These are phyloP conservation scores for Drosophila sturtevanti DNA, from an alignment of 1,140 invertebrate genomes.

Conservation along the genomic window DNA sequence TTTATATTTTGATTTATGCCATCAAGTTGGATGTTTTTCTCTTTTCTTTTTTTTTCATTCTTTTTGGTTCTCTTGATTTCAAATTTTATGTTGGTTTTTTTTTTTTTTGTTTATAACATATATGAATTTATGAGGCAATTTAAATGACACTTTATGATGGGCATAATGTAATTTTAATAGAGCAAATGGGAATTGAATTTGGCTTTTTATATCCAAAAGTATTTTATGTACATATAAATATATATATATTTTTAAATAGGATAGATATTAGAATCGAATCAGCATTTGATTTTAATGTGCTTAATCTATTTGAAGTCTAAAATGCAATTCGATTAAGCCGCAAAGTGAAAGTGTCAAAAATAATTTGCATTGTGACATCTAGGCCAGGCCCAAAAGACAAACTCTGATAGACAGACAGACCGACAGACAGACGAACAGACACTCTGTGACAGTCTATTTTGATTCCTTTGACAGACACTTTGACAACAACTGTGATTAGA, in stretches of 20 bases:
- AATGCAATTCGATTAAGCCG: conserved; percentile 53
- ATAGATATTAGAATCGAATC: neutral
- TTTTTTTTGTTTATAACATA: neutral
- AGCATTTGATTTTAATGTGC: conserved; percentile 17
- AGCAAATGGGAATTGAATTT: conserved; percentile 43
- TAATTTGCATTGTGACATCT: conserved; percentile 48
- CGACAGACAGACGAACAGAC: neutral
- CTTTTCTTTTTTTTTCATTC: conserved; percentile 22
- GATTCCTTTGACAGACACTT: conserved; percentile 28
- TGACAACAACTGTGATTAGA: neutral
- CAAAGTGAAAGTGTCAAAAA: conserved; percentile 22
- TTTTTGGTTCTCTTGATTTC: neutral
- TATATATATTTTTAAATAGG: neutral
- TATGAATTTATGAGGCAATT: conserved; percentile 49
- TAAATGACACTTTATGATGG: conserved; percentile 56
- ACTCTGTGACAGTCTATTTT: conserved; percentile 37
- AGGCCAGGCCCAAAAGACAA: conserved; percentile 19
- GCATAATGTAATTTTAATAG: conserved; percentile 57
- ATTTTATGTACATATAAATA: neutral
- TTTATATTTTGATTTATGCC: conserved; percentile 63
- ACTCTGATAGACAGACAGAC: neutral
- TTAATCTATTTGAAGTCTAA: conserved; percentile 16
- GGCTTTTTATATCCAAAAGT: neutral
- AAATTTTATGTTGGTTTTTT: conserved; percentile 36
- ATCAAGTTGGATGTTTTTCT: conserved; percentile 38